Conservation (phyloP, 2,888 invertebrate species). For the Sarcophaga variegata region DNA sequence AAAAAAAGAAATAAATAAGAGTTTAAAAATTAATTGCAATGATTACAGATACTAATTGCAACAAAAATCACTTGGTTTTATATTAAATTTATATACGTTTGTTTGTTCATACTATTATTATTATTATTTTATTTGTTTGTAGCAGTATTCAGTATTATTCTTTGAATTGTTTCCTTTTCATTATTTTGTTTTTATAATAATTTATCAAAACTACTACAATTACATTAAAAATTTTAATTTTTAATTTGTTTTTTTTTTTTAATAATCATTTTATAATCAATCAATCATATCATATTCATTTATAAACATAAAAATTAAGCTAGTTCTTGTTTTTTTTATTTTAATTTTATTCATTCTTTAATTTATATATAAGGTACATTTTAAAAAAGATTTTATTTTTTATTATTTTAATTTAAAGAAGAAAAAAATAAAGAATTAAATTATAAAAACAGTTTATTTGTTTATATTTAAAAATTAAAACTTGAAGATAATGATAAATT, state of each 20-base stretch:
- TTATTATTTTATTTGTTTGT: conserved; percentile 18
- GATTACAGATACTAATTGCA: not conserved
- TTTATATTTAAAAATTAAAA: conserved; percentile 22
- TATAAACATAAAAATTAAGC: conserved; percentile 59
- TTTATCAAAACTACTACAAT: conserved; percentile 53
- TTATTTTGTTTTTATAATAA: not conserved
- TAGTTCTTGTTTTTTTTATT: conserved; percentile 34
- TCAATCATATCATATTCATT: not conserved
- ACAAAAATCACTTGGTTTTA: conserved; percentile 25
- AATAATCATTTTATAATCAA: not conserved
- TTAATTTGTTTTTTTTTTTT: not conserved
- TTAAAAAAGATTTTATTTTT: conserved; percentile 49
- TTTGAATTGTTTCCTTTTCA: not conserved
- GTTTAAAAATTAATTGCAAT: not conserved
- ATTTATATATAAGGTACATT: conserved; percentile 62
- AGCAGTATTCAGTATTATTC: conserved; percentile 34
- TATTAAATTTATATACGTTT: not conserved
- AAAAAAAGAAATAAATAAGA: not conserved
- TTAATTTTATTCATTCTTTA: conserved; percentile 45
- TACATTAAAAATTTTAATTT: conserved; percentile 32
- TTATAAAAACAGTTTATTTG: conserved; percentile 15
- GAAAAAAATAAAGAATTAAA: conserved; percentile 6
- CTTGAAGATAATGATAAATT: conserved; percentile 20
- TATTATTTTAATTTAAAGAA: not conserved
- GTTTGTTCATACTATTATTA: not conserved